Percentiles rank a stretch among this genome's conserved stretches.
phyloP scores from a whole-genome alignment of 2,888 invertebrate genomes.

The Lingula anatina region DNA sequence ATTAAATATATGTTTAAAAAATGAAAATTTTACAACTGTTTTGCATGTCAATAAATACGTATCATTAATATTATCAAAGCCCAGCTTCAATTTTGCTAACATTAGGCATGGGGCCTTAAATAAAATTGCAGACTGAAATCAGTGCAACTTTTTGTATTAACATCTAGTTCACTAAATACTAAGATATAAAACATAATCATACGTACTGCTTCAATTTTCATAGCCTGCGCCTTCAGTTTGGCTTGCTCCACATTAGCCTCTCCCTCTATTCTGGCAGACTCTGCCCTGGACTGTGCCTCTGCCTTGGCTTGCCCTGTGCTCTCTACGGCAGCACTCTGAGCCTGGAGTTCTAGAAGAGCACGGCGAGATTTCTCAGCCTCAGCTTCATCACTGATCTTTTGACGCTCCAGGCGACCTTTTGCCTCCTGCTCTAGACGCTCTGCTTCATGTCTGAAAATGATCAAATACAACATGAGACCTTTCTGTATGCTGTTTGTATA shows the following conservation, averaged over 20 bases:
- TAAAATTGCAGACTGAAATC: no score
- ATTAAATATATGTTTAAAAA: no score
- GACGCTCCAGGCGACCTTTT: conserved; percentile 54
- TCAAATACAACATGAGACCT: no score
- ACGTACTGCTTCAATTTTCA: conserved; percentile 54
- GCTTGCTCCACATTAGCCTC: conserved; percentile 56
- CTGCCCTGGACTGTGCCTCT: conserved; percentile 55
- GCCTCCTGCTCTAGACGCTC: conserved; percentile 56
- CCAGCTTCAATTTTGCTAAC: no score
- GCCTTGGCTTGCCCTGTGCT: conserved; percentile 56
- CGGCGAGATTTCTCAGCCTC: conserved; percentile 54
- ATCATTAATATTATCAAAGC: no score
- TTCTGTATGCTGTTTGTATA: no score
- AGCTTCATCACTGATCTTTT: conserved; percentile 55
- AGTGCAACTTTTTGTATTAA: no score
- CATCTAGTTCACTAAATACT: no score
- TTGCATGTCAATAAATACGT: no score
- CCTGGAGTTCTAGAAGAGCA: conserved; percentile 53
- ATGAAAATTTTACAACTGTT: no score
- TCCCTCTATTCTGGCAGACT: conserved; percentile 55
- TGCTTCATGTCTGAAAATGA: conserved; percentile 53
- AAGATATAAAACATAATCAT: no score
- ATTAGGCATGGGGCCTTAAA: no score
- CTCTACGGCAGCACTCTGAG: conserved; percentile 55
- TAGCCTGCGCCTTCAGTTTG: conserved; percentile 53